A percentile compares a stretch with the other conserved stretches of the same genome.
Evolutionary conservation across 2,888 invertebrate species (phyloP).

Genomic region (Polylopha cassiicola): DNA sequence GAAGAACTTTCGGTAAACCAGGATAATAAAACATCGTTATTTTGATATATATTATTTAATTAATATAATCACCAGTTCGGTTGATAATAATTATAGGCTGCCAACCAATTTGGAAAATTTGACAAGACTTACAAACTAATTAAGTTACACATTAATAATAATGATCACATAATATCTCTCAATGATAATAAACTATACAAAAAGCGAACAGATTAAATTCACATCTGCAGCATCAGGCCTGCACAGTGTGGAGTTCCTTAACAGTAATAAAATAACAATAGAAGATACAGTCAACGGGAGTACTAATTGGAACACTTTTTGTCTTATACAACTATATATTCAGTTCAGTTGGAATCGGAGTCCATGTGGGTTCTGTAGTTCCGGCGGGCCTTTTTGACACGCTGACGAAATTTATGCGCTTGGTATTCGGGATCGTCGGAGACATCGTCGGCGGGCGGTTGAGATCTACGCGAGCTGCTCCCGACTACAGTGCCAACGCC

Average conservation of each 20-base stretch:
- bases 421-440: slow-evolving; percentile 71
- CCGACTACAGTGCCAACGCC: slow-evolving; percentile 57
- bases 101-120: slow-evolving; percentile 43
- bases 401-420: slow-evolving; percentile 73
- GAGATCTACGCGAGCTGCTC: slow-evolving; percentile 49
- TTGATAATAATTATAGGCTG: slow-evolving; percentile 39
- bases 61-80: slow-evolving; percentile 34
- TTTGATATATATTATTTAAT: too few species aligned
- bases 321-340: slow-evolving; percentile 31
- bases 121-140: slow-evolving; percentile 44
- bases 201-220: slow-evolving; percentile 29
- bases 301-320: slow-evolving; percentile 36
- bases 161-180: slow-evolving; percentile 47
- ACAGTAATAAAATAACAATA: slow-evolving; percentile 22
- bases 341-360: slow-evolving; percentile 79
- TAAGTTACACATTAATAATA: slow-evolving; percentile 36
- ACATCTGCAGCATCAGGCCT: slow-evolving; percentile 17
- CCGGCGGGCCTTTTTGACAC: slow-evolving; percentile 78
- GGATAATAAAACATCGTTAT: neutral
- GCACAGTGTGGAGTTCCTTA: slow-evolving; percentile 20
- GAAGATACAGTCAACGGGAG: slow-evolving; percentile 34
- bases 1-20: too few species aligned
- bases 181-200: slow-evolving; percentile 40
- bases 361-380: slow-evolving; percentile 81
- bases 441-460: slow-evolving; percentile 44